These are phyloP conservation scores for Octomys mimax DNA, from an alignment of 2,797 vertebrate species.

Conservation along the genomic window DNA sequence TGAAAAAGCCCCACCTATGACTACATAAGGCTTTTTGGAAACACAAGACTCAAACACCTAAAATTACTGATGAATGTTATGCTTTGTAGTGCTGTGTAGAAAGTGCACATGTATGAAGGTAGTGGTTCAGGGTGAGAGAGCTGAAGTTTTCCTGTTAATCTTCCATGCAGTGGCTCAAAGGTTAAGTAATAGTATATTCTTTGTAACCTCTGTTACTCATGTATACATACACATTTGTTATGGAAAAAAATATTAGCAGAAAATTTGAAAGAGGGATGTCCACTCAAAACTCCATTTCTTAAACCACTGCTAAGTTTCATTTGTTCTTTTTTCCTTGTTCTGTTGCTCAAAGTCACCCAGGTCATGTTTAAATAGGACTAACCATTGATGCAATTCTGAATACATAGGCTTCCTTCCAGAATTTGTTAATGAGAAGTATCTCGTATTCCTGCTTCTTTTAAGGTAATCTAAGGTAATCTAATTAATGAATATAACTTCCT, in stretches of 20 bases:
- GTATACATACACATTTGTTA: neutral
- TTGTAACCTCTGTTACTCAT: neutral
- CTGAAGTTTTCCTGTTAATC: neutral
- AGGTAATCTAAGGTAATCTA: neutral
- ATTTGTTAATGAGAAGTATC: constrained; percentile 18
- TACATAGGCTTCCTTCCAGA: neutral
- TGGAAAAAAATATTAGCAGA: neutral
- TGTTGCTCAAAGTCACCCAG: neutral
- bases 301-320: neutral
- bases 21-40: neutral
- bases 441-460: neutral
- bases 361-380: neutral
- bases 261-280: neutral
- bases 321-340: neutral
- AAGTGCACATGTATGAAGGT: neutral
- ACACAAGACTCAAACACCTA: neutral
- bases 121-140: no score
- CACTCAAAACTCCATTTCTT: neutral
- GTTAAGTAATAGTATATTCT: neutral
- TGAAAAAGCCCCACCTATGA: neutral
- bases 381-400: neutral
- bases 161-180: neutral
- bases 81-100: neutral
- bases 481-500: neutral
- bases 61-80: neutral